phyloP scores from a whole-genome alignment of 2,113 vertebrate species.

The Neotragus pygmaeus region DNA sequence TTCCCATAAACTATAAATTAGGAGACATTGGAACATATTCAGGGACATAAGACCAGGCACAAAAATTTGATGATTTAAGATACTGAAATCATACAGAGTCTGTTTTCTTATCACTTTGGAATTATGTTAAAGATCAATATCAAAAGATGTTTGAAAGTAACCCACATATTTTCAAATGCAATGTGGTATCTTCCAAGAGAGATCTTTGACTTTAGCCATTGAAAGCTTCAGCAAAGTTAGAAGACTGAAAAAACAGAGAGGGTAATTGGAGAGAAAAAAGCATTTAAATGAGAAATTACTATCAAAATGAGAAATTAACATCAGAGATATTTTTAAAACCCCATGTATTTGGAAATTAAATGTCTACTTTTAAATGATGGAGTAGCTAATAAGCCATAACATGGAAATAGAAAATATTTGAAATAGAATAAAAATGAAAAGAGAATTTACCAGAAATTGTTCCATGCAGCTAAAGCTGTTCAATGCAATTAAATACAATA shows the following conservation, averaged over 20 bases:
- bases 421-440: background rate
- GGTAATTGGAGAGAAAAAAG: background rate
- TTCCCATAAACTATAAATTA: background rate
- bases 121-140: background rate
- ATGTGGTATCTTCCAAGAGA: background rate
- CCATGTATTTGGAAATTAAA: background rate
- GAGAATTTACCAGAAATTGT: background rate
- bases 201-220: background rate
- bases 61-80: background rate
- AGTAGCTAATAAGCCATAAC: background rate
- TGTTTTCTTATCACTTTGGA: background rate
- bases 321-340: background rate
- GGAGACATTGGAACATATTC: background rate
- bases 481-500: background rate
- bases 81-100: background rate
- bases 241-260: background rate
- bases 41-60: background rate
- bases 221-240: background rate
- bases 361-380: background rate
- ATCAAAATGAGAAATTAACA: background rate
- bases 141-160: background rate
- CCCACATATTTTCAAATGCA: background rate
- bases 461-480: background rate
- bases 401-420: background rate
- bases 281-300: background rate